Evolutionary conservation across 2,888 invertebrate species (phyloP).

Genomic region (Zhuqinia jingwanae): DNA sequence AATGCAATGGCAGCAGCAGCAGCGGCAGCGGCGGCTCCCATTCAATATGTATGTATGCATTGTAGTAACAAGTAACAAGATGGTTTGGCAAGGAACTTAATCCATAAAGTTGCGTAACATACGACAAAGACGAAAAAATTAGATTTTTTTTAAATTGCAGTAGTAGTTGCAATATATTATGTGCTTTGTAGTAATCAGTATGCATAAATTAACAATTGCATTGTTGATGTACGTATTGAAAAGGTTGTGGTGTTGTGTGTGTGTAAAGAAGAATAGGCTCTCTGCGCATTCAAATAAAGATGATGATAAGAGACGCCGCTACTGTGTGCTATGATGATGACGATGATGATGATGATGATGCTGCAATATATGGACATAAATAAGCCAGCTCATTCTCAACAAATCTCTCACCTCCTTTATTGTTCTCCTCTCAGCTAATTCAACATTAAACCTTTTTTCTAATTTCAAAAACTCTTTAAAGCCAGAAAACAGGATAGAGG

Average conservation of each 20-base stretch:
- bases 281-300: background rate
- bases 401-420: slow-evolving; percentile 64
- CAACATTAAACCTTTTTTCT: slow-evolving; percentile 41
- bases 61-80: background rate
- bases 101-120: slow-evolving; percentile 28
- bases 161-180: background rate
- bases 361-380: slow-evolving; percentile 21
- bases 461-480: too few species aligned
- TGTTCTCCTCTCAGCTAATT: slow-evolving; percentile 61
- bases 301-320: too few species aligned
- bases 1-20: background rate
- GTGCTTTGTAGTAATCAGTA: background rate
- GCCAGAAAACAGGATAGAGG: background rate
- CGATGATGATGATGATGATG: background rate
- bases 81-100: slow-evolving; percentile 36
- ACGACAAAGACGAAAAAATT: background rate
- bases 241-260: too few species aligned
- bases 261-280: background rate
- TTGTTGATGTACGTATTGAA: background rate
- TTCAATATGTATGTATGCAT: background rate
- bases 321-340: too few species aligned
- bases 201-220: slow-evolving; percentile 6
- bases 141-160: slow-evolving; percentile 33
- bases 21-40: background rate
- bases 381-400: slow-evolving; percentile 58